Base-by-base conservation (phyloP, 2,113 vertebrate genomes). In the Hystrix brachyura region DNA sequence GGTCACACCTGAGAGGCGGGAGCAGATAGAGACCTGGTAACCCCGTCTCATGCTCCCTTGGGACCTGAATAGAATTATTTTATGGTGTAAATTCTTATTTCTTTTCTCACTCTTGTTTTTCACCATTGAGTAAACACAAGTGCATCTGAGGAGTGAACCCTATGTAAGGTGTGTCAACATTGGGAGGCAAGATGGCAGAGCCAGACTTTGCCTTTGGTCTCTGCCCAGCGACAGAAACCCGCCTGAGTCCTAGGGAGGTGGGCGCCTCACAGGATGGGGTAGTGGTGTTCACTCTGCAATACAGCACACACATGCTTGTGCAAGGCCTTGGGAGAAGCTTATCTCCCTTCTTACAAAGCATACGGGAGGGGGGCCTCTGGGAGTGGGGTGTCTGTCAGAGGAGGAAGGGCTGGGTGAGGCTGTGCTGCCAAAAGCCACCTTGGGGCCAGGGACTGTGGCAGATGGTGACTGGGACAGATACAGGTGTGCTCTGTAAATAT, bases 141-240 rank as follows among this genome's bases (percentile, higher is more conserved):
- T 59, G 38, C 64, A 51, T 51, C 48, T 74, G 57, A 83, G 51
- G 46, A 27, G 18, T 64, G 15, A 19, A 38, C 4, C 29, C 51
- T 19, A 1, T 8, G 17, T 64, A 5, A 21, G 25, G 23, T 0
- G 1, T 64, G 32, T 32, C 34, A 69, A 18, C 14, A 0, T 25
- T 69, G 60, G 48, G 64, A 60, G 60, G 27, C 18, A 29, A n/a
- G 27, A 23, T 9, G 8, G 48, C 21, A 5, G 25, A 64, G 38
- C 25, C 5, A 3, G 17, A 32, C 60, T 84, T 38, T 15, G 55
- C 60, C 38, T 38, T 80, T 84, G 79, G 90, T 27, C 12, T n/a
- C 64, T 48, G 7, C 38, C 18, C 51, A 32, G 38, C 15, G 72
- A 65, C 2, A 7, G n/a, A 67, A 34, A 21, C 62, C 8, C 59